Evolutionary conservation across 2,113 vertebrate species (phyloP), one percentile per base, ranked within the genome.

Genomic region (Pagrus major): DNA sequence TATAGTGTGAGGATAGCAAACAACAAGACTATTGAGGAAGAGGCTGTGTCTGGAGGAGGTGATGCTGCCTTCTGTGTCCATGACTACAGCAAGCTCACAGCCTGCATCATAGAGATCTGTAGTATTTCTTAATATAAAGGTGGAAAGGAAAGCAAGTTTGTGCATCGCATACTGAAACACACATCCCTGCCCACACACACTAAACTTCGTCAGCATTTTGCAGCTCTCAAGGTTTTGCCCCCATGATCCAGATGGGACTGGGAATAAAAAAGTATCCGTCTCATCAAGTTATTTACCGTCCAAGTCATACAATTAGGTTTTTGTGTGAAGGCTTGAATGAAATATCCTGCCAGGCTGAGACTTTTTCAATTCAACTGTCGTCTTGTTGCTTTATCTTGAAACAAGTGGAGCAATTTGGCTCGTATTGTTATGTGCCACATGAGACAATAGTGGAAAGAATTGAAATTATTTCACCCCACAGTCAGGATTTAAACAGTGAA

Each of bases 351-450:
- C 4, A 18, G 58, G 51, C 33, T 47, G 52, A 18, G 65, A 44
- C 47, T 60, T 41, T 69, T 64, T 51, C 76, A 16, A 3, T 52
- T 81, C 67, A 39, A 60, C 47, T 61, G 35, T 58, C 15, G n/a
- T 49, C 71, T 52, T 60, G 59, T 67, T 72, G 61, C 83, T 80
- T 60, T 42, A 71, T 80, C 77, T 82, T 39, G 27, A 60, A 84
- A 87, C 80, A 80, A 76, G 59, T 52, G 41, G 42, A 63, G 51
- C 66, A 70, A 76, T 86, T 70, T 44, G 42, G 37, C 65, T 78
- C 44, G 18, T 60, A 49, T 68, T 68, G 67, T 75, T 54, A 61
- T 0, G 3, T 65, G 49, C 47, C 14, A 10, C 27, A 39, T 42
- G 64, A 84, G 81, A 85, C 65, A 74, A 68, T 44, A 63, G 49